Evolutionary conservation across 2,797 vertebrate species (phyloP).

Genomic region (Melanotaenia boesemani): DNA sequence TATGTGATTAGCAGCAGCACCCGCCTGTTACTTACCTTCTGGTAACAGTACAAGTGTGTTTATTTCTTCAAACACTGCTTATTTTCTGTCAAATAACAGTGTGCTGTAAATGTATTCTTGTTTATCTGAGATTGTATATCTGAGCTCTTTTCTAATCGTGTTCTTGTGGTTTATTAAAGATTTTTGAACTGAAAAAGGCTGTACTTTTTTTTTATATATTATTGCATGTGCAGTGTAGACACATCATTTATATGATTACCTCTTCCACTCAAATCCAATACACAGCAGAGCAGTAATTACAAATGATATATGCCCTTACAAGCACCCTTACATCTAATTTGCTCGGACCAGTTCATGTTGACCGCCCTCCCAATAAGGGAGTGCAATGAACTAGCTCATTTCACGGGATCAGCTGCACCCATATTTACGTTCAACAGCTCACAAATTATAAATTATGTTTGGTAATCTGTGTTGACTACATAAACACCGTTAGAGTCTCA

Average conservation of each 20-base stretch:
- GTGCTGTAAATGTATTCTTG: too few relatives aligned
- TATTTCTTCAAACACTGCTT: too few relatives aligned
- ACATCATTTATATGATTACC: slow-evolving; percentile 19
- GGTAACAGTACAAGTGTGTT: too few relatives aligned
- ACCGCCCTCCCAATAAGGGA: slow-evolving; percentile 18
- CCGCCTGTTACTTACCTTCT: too few relatives aligned
- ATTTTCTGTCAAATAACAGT: too few relatives aligned
- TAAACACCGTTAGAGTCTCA: slow-evolving; percentile 12
- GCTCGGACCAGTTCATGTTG: slow-evolving; percentile 21
- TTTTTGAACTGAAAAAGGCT: too few relatives aligned
- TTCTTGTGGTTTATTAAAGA: too few relatives aligned
- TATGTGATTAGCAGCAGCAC: too few relatives aligned
- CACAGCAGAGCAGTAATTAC: slow-evolving; percentile 33
- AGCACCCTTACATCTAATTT: slow-evolving; percentile 42
- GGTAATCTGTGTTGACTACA: slow-evolving; percentile 12
- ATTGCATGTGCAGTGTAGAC: not conserved
- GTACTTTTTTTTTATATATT: too few relatives aligned
- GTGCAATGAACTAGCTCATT: slow-evolving; percentile 12
- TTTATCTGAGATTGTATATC: too few relatives aligned
- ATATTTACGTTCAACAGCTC: slow-evolving; percentile 39
- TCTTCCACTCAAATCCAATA: slow-evolving; percentile 1
- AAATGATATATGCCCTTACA: slow-evolving; percentile 10
- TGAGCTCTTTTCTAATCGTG: too few relatives aligned
- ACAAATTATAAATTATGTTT: slow-evolving; percentile 33
- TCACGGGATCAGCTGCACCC: slow-evolving; percentile 28